phyloP scores from a whole-genome alignment of 2,797 vertebrate genomes.

The Rhodeus uyekii region DNA sequence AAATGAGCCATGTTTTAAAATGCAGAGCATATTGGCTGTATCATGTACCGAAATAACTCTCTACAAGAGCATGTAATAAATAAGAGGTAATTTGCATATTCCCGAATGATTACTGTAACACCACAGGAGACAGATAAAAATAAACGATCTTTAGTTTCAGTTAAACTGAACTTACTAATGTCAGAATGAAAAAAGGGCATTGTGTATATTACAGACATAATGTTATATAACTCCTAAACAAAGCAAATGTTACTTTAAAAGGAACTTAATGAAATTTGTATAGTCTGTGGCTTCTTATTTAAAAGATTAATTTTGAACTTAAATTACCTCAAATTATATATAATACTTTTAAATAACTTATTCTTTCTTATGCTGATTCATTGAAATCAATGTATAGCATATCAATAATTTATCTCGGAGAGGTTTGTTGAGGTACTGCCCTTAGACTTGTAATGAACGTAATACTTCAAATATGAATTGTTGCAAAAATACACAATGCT shows the following conservation, averaged over 20 bases:
- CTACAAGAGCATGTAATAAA: too few relatives aligned
- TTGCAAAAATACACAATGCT: too few relatives aligned
- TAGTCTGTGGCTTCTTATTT: neutral
- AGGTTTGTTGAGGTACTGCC: too few relatives aligned
- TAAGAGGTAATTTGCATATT: neutral
- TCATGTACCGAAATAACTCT: too few relatives aligned
- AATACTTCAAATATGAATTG: too few relatives aligned
- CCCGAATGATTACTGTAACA: neutral
- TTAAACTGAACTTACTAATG: neutral
- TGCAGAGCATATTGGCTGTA: neutral
- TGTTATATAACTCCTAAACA: neutral
- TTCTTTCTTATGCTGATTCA: neutral
- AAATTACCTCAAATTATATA: neutral
- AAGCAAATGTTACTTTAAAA: too few relatives aligned
- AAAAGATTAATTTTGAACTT: neutral
- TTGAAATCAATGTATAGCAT: neutral
- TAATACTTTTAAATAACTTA: neutral
- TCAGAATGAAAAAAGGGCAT: neutral
- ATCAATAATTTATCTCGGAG: too few relatives aligned
- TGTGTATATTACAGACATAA: neutral
- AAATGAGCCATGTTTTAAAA: constrained; percentile 6
- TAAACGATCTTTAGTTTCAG: neutral
- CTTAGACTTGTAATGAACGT: too few relatives aligned
- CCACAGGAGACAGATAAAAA: neutral
- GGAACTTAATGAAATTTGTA: too few relatives aligned